Evolutionary conservation across 2,888 invertebrate genomes (phyloP).

Genomic region (Lithophane ornitopus): DNA sequence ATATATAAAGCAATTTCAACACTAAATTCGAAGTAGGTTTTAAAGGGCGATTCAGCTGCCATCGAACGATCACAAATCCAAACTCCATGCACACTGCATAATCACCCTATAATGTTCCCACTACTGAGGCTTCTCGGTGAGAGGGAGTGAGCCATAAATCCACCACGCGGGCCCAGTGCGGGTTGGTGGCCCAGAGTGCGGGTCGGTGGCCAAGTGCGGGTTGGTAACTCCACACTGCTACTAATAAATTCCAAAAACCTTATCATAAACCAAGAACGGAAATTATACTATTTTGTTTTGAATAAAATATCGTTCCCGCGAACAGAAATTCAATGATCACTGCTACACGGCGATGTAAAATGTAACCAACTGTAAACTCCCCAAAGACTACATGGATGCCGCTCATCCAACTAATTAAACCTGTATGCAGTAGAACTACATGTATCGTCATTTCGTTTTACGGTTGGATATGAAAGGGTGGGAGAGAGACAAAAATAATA

Average conservation of each 20-base stretch:
- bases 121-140: no score
- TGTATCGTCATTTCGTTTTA: conserved; percentile 29
- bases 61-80: not conserved
- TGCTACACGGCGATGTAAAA: conserved; percentile 8
- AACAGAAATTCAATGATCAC: conserved; percentile 28
- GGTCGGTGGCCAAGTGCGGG: no score
- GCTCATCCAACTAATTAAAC: conserved; percentile 38
- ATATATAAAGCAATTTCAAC: not conserved
- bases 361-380: conserved; percentile 20
- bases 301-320: not conserved
- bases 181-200: no score
- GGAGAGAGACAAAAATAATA: not conserved
- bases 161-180: no score
- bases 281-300: not conserved
- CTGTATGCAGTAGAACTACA: conserved; percentile 35
- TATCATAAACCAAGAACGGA: no score
- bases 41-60: not conserved
- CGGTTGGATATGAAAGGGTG: not conserved
- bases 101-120: no score
- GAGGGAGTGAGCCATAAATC: no score
- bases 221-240: not conserved
- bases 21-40: not conserved
- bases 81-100: no score
- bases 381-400: conserved; percentile 44
- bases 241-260: not conserved